Percentiles rank a stretch among this genome's conserved stretches.
Conservation (phyloP, 2,113 vertebrate genomes). For the Chroicocephalus ridibundus region DNA sequence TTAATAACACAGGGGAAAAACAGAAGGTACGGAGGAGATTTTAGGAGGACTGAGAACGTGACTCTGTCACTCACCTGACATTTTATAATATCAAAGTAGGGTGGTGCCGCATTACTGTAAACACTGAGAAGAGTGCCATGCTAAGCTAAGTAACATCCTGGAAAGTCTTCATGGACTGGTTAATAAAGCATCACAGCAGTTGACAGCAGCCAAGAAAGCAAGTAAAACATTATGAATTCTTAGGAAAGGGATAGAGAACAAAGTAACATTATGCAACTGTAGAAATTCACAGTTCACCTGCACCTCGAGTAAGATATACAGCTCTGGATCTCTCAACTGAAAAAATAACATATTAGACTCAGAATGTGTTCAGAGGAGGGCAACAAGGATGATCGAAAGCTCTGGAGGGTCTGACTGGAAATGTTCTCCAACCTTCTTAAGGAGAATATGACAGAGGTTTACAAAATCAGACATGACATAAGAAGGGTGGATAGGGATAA, state of each 20-base stretch:
- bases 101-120: background rate
- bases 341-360: background rate
- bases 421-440: background rate
- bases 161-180: background rate
- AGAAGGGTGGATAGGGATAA: background rate
- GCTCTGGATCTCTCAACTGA: background rate
- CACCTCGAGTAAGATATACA: background rate
- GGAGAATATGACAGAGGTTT: background rate
- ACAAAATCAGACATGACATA: background rate
- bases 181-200: background rate
- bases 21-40: background rate
- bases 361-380: background rate
- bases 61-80: background rate
- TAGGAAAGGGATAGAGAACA: background rate
- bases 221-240: background rate
- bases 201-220: background rate
- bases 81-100: background rate
- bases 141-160: background rate
- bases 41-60: background rate
- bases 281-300: background rate
- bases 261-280: background rate
- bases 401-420: background rate
- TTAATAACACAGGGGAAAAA: background rate
- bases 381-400: background rate
- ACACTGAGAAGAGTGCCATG: background rate